These are phyloP conservation scores for Micronisus gabar DNA, from an alignment of 2,113 vertebrate species.

Conservation along the genomic window DNA sequence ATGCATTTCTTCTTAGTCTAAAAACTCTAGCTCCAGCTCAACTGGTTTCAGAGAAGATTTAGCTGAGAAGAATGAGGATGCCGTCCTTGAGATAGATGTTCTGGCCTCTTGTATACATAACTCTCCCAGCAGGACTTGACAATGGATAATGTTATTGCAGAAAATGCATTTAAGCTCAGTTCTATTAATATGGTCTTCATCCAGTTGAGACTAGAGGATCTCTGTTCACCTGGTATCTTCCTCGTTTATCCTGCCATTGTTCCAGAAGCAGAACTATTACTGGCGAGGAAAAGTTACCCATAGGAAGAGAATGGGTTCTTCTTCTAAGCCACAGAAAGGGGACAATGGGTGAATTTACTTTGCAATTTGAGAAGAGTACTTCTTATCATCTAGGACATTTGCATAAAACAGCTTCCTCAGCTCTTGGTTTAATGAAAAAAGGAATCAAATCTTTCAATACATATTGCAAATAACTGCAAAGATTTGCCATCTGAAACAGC, in stretches of 20 bases:
- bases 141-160: background rate
- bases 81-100: background rate
- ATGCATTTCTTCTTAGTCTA: background rate
- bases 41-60: background rate
- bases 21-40: background rate
- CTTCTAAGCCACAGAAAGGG: background rate
- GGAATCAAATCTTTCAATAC: background rate
- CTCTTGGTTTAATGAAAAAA: background rate
- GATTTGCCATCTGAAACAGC: background rate
- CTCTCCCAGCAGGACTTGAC: background rate
- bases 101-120: background rate
- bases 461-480: background rate
- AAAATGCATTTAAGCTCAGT: background rate
- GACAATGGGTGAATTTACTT: background rate
- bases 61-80: background rate
- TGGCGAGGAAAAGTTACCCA: background rate
- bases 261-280: background rate
- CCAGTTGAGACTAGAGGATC: background rate
- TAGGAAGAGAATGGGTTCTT: background rate
- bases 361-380: background rate
- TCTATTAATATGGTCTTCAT: background rate
- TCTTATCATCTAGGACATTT: background rate
- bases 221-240: background rate
- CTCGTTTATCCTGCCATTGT: background rate
- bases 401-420: background rate